phyloP scores from a whole-genome alignment of 1,140 invertebrate genomes.

The Brachystomella parvula region DNA sequence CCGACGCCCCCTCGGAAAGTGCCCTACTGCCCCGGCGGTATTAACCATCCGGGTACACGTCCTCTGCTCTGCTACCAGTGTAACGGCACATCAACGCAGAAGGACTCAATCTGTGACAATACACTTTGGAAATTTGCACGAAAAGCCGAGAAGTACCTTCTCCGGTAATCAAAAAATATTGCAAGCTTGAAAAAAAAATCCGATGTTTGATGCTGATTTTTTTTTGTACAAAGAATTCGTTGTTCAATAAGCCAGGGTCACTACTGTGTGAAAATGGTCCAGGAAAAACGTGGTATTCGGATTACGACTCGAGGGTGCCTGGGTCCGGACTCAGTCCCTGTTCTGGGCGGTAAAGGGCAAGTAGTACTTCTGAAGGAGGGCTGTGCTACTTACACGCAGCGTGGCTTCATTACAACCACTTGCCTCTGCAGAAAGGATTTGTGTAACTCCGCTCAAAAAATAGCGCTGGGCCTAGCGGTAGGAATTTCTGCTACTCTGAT shows the following conservation, averaged over 20 bases:
- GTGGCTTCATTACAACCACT: not conserved
- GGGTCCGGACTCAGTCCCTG: not conserved
- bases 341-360: not conserved
- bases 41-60: not conserved
- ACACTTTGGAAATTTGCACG: constrained; percentile 3
- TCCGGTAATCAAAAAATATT: not conserved
- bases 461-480: too few relatives aligned
- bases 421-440: not conserved
- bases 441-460: constrained; percentile 2
- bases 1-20: too few relatives aligned
- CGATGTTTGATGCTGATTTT: too few relatives aligned
- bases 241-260: not conserved
- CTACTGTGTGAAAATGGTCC: constrained; percentile 1
- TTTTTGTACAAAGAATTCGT: too few relatives aligned
- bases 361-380: constrained; percentile 2
- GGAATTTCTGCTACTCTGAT: too few relatives aligned
- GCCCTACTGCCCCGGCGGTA: not conserved
- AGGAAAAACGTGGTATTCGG: not conserved
- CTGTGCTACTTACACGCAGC: not conserved
- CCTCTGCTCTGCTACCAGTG: not conserved
- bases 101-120: constrained; percentile 4
- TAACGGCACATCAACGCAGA: not conserved
- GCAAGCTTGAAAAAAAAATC: too few relatives aligned
- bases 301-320: not conserved
- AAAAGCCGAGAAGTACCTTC: not conserved